A percentile compares a stretch with the other conserved stretches of the same genome.
phyloP scores from a whole-genome alignment of 2,113 vertebrate genomes.

The Cebidichthys violaceus region DNA sequence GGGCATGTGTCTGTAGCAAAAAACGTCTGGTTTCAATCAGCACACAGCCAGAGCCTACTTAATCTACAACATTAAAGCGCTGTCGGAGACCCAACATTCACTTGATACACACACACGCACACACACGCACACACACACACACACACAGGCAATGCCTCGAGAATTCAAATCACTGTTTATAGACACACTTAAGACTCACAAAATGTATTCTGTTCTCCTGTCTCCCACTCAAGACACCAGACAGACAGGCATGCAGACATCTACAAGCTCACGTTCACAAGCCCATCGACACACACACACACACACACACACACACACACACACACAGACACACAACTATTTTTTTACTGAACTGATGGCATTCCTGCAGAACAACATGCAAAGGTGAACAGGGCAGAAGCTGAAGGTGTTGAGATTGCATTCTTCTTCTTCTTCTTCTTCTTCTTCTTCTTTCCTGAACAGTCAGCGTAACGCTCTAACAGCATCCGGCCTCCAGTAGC shows the following conservation, averaged over 20 bases:
- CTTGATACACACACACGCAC: constrained; percentile 28
- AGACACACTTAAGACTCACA: constrained; percentile 35
- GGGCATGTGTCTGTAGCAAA: constrained; percentile 43
- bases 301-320: not conserved
- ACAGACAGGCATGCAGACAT: constrained; percentile 39
- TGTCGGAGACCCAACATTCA: constrained; percentile 43
- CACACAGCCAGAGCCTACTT: constrained; percentile 51
- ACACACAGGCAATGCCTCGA: constrained; percentile 9
- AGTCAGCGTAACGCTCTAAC: constrained; percentile 58
- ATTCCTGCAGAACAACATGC: constrained; percentile 61
- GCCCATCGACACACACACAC: constrained; percentile 26
- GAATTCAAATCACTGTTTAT: constrained; percentile 35
- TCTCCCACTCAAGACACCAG: constrained; percentile 17
- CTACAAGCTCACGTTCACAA: constrained; percentile 19
- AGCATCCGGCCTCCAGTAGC: constrained; percentile 65
- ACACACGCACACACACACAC: constrained; percentile 14
- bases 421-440: constrained; percentile 39
- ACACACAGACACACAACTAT: constrained; percentile 16
- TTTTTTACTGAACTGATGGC: constrained; percentile 61
- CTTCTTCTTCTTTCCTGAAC: constrained; percentile 20
- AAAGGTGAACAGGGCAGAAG: constrained; percentile 69
- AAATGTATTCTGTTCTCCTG: constrained; percentile 21
- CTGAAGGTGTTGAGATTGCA: constrained; percentile 66
- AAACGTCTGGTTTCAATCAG: constrained; percentile 76
- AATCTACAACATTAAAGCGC: constrained; percentile 70